Evolutionary conservation across 1,140 invertebrate species (phyloP).

Genomic region (Zophobas morio): DNA sequence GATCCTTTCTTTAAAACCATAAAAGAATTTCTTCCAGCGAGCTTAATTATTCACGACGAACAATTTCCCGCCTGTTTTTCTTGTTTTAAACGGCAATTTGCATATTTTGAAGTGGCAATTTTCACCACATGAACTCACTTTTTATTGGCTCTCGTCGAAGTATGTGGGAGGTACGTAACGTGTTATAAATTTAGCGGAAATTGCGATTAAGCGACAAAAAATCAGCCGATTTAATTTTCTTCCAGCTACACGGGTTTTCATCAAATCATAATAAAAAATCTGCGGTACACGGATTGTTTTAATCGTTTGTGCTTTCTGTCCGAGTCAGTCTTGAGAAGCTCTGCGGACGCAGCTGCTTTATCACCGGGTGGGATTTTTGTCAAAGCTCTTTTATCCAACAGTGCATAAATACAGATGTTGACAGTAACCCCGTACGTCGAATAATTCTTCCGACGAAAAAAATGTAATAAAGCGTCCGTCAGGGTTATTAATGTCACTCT

Average conservation of each 20-base stretch:
- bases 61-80: slow-evolving; percentile 10
- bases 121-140: slow-evolving; percentile 4
- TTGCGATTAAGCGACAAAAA: background rate
- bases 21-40: background rate
- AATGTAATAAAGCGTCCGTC: slow-evolving; percentile 34
- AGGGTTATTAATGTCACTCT: slow-evolving; percentile 35
- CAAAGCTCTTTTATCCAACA: too few relatives aligned
- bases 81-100: slow-evolving; percentile 13
- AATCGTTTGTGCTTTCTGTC: too few relatives aligned
- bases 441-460: slow-evolving; percentile 22
- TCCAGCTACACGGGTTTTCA: too few relatives aligned
- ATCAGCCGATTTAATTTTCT: too few relatives aligned
- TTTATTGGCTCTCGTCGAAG: background rate
- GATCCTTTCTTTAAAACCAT: slow-evolving; percentile 6
- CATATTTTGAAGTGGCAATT: background rate
- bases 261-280: too few relatives aligned
- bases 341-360: too few relatives aligned
- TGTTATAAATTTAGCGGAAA: background rate
- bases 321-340: too few relatives aligned
- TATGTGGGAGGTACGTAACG: background rate
- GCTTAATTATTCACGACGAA: slow-evolving; percentile 24
- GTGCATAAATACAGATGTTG: slow-evolving; percentile 30
- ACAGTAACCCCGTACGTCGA: slow-evolving; percentile 6
- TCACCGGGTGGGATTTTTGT: too few relatives aligned
- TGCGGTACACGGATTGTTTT: too few relatives aligned